phyloP scores from a whole-genome alignment of 2,113 vertebrate genomes.

The Condylura cristata region DNA sequence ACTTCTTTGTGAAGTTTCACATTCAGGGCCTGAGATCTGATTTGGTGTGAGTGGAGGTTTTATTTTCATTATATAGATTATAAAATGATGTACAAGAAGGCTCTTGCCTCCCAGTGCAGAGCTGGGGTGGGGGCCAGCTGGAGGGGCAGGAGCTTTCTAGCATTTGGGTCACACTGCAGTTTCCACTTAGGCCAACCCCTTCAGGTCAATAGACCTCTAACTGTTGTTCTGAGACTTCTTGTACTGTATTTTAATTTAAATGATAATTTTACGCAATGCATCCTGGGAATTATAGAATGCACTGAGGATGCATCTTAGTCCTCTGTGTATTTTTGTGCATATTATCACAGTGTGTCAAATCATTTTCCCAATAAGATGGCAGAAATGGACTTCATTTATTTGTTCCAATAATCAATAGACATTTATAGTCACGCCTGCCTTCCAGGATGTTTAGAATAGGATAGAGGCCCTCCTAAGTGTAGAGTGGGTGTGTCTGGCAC shows the following conservation, averaged over 20 bases:
- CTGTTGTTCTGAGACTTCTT: neutral
- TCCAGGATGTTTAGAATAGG: too few relatives aligned
- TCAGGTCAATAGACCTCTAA: neutral
- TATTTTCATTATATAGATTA: neutral
- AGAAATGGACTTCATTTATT: neutral
- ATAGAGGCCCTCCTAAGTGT: too few relatives aligned
- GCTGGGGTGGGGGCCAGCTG: too few relatives aligned
- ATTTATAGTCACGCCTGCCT: neutral
- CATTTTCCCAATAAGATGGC: neutral
- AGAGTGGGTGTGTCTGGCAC: too few relatives aligned
- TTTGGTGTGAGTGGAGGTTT: neutral
- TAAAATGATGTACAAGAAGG: neutral
- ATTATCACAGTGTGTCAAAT: neutral
- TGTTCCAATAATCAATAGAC: neutral
- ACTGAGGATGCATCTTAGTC: neutral
- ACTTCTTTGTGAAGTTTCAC: neutral
- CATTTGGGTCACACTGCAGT: neutral
- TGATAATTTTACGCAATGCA: neutral
- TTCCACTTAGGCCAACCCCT: neutral
- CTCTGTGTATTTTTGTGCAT: neutral
- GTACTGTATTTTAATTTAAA: neutral
- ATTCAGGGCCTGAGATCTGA: neutral
- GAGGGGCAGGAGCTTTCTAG: neutral
- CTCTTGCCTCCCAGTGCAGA: neutral
- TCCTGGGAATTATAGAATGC: too few relatives aligned